Base-by-base conservation (phyloP, 2,888 invertebrate species). In the Dinocampus coccinellae region DNA sequence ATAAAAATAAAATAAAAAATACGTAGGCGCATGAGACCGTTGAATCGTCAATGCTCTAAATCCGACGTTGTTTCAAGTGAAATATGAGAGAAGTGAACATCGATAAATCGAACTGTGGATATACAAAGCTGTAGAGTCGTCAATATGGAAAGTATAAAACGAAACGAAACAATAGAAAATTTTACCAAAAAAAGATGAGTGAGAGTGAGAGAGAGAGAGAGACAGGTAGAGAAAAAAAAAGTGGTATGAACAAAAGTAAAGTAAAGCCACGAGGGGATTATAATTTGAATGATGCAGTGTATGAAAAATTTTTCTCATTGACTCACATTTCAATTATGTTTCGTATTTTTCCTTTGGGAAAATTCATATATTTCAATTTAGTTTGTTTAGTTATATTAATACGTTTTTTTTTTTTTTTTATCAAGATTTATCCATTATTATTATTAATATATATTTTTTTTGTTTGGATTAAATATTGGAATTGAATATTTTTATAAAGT, bases 31-130 rank as follows among this genome's bases (percentile, higher is more conserved):
- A 58, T 58, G 33, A n/a, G 16, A 13, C 1, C 29, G 58, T 24
- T 16, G 58, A 58, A 58, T 58, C 34, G 58, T n/a, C 58, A 58
- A n/a, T 3, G 47, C 20, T 58, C n/a, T 33, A 33, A 34, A 58
- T 58, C 33, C 33, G 58, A n/a, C 29, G 57, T 58, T 33, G 58
- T 58, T 58, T 47, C 6, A 16, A 20, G 34, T 58, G 58, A 58
- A 58, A 29, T 58, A 58, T 58, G 58, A 16, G 58, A 29, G 16
- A 16, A 33, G 34, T 58, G 58, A 58, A 33, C 58, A 58, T 34
- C 58, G 33, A 58, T 58, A 33, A 58, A 58, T 58, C 58, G 58
- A 16, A 6, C 34, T 34, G 16, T 3, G 34, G 13, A 58, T 33
- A 58, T 34, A 58, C 16, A 20, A 13, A 47, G 6, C 47, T 20